Base-by-base conservation (phyloP, 2,888 invertebrate genomes). In the Arenicola marina region DNA sequence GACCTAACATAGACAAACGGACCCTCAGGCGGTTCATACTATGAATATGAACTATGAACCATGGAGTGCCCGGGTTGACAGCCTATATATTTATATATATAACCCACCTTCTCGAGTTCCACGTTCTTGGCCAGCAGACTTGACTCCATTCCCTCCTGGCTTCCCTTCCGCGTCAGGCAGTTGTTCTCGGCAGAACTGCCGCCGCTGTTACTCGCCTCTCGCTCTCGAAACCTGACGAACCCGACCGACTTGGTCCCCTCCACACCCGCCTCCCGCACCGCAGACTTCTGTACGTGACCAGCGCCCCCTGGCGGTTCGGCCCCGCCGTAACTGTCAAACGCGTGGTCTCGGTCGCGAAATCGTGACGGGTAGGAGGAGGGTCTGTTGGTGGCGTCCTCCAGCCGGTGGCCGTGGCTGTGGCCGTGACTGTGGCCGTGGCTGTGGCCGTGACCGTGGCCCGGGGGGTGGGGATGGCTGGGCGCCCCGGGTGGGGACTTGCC, bases 51-150 rank as follows among this genome's bases (percentile, higher is more conserved):
- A n/a, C n/a, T n/a, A n/a, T n/a, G n/a, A n/a, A n/a, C n/a, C n/a
- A n/a, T n/a, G n/a, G n/a, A n/a, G n/a, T n/a, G n/a, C n/a, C n/a
- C n/a, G n/a, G n/a, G n/a, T 38, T 38, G 38, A 38, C 7, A 38
- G 38, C 38, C 7, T 15, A 18, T 38, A 18, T 38, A 38, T 48
- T 11, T 7, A 18, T 7, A 7, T 18, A 21, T 48, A 7, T 31
- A 4, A 45, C 58, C 21, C 21, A 62, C 62, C 62, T 45, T 58
- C 34, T 62, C 62, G 21, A 62, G 45, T 26, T 62, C 62, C 11
- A 51, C 26, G 26, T 26, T 62, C 31, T 53, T 46, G 3, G 62
- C 57, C 15, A 57, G 51, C 11, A 62, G 45, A 21, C 28, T 44
- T 4, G 57, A n/a, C 11, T 57, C 57, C 7, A 57, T 7, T 44